Conservation (phyloP, 1,140 invertebrate species). For the Bombus waltoni region DNA sequence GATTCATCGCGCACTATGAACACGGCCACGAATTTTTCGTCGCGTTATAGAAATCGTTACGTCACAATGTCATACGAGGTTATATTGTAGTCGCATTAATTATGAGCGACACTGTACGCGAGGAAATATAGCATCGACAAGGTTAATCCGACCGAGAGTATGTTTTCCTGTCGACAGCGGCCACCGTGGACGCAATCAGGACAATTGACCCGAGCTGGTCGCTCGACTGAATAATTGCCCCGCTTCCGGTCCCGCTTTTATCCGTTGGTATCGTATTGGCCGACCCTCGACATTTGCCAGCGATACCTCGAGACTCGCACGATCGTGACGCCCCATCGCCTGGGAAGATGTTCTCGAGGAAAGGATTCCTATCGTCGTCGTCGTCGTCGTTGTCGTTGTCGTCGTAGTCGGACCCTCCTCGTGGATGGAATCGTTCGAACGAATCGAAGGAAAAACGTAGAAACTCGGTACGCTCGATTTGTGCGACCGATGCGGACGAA, state of each 20-base stretch:
- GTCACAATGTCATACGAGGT: too few relatives aligned
- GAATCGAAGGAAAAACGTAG: background rate
- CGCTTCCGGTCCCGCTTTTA: constrained; percentile 73
- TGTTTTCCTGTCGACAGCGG: constrained; percentile 47
- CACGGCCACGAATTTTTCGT: background rate
- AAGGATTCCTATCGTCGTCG: background rate
- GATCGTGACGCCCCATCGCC: constrained; percentile 10
- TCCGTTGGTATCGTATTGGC: constrained; percentile 5
- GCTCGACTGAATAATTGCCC: constrained; percentile 71
- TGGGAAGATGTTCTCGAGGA: background rate
- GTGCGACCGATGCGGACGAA: too few relatives aligned
- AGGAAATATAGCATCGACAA: background rate
- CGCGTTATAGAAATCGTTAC: too few relatives aligned
- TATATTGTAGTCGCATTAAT: background rate
- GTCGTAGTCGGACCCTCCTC: background rate
- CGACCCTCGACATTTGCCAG: constrained; percentile 35
- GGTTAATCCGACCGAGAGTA: constrained; percentile 34
- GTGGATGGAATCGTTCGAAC: background rate
- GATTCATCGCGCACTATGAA: too few relatives aligned
- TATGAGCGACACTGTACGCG: background rate
- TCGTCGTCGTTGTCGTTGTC: background rate
- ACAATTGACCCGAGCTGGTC: constrained; percentile 61
- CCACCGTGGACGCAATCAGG: constrained; percentile 57
- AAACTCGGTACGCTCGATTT: background rate
- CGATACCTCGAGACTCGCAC: constrained; percentile 19